Evolutionary conservation across 1,140 invertebrate genomes (phyloP), one percentile per base, ranked within the genome.

Genomic region (Lineus longissimus): DNA sequence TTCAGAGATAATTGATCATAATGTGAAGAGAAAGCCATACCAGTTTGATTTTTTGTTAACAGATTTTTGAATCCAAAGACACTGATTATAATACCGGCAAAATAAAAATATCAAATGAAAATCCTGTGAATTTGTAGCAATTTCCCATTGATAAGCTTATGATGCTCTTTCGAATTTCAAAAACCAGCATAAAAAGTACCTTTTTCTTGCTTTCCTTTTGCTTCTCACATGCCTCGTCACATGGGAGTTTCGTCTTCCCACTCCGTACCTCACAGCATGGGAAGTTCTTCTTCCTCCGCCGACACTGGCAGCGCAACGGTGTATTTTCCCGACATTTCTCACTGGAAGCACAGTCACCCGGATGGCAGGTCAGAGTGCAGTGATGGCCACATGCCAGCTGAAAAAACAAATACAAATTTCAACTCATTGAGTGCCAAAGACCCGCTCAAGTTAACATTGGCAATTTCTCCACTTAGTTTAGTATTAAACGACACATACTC

Each of bases 261-360:
- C 40, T 59, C 27, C 63, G 64, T 6, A 73, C 66, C n/a, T 76
- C 71, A 63, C 67, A 59, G 74, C 94, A 96, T 0, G 86, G 78
- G 59, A 89, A 84, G 61, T 94, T 91, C 74, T 87, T 89, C 73
- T 89, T 93, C 2, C 90, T 83, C 63, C 91, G 86, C 62, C 88
- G 87, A 72, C 94, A 97, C 51, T 84, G 80, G 72, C 94, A 96
- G 47, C 85, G 84, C 0, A 93, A 73, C 75, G 89, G 89, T 0
- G 93, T 87, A 76, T 90, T 93, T 66, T 91, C 91, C 40, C 86
- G 86, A 76, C 93, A 96, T 0, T 81, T 68, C 61, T 89, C 86
- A 30, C 86, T 80, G 57, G 84, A 83, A 0, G 86, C 84, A 79
- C 93, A 95, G 0, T 75, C 63, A 17, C 90, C 91, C 25, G 87